phyloP scores from a whole-genome alignment of 2,888 invertebrate species.

The Tuberolachnus salignus region DNA sequence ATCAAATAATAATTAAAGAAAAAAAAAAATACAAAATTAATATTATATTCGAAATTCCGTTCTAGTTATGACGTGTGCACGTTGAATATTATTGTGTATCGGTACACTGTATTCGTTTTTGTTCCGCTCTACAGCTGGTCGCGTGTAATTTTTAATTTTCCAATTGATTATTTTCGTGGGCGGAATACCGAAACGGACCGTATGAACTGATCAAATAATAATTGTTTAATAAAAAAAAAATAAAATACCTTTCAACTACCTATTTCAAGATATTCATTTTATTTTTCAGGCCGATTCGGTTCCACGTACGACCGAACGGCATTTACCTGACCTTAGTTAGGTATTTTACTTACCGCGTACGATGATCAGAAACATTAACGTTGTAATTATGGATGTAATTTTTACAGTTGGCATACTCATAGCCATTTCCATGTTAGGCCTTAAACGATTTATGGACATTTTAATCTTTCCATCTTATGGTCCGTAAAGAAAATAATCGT shows the following conservation, averaged over 20 bases:
- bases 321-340: no score
- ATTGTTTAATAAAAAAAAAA: no score
- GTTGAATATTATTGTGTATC: no score
- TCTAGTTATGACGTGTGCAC: no score
- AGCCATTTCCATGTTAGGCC: not conserved
- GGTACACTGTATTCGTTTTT: not conserved
- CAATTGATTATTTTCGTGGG: slow-evolving; percentile 28
- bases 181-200: not conserved
- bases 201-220: slow-evolving; percentile 12
- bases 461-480: slow-evolving; percentile 16
- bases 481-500: not conserved
- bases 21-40: no score
- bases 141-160: slow-evolving; percentile 33
- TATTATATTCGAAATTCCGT: no score
- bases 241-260: no score
- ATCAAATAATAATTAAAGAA: no score
- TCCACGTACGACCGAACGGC: no score
- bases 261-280: no score
- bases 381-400: not conserved
- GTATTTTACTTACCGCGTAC: slow-evolving; percentile 12
- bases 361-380: slow-evolving; percentile 9
- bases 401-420: not conserved
- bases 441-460: not conserved
- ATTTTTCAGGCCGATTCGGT: no score
- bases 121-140: not conserved